Base-by-base conservation (phyloP, 2,888 invertebrate genomes). In the Hipparchia semele region DNA sequence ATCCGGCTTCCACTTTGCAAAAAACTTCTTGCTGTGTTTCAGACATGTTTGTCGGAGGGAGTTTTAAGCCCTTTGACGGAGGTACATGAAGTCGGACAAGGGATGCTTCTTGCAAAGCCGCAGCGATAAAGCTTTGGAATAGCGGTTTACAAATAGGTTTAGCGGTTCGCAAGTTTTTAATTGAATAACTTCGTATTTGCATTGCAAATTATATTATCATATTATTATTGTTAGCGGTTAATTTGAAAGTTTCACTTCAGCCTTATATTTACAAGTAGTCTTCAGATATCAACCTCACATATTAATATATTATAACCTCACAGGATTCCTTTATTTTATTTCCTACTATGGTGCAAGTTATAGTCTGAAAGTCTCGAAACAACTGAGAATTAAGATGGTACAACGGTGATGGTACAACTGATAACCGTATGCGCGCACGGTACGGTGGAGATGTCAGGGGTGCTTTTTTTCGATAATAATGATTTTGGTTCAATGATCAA, bases 51-150 rank as follows among this genome's bases (percentile, higher is more conserved):
- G 76, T 73, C 62, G 73, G 67, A 74, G 70, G 53, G 68, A 68
- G 71, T 70, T 75, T 77, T 77, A 74, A 75, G 73, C 71, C 67
- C 62, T 75, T 78, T 73, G 74, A 73, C 62, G 65, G 72, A 72
- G 68, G 73, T 73, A 72, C 66, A 70, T 62, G 54, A 73, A 74
- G 69, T 73, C 73, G 72, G 73, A 77, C 73, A 73, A 73, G 74
- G 73, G 77, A 73, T 73, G 70, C 58, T 73, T 71, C 70, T 77
- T 71, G 60, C 61, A 64, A 70, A 73, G 71, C 71, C 66, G 33
- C 54, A 69, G 54, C 68, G 61, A 67, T 75, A 73, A 71, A 75
- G 68, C 72, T 72, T 73, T 64, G 49, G 70, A 71, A 68, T 70
- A 66, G 74, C 60, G 58, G 68, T 68, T 71, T 66, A 71, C 73